These are phyloP conservation scores for Scotopteryx bipunctaria DNA, from an alignment of 2,888 invertebrate genomes.

Conservation along the genomic window DNA sequence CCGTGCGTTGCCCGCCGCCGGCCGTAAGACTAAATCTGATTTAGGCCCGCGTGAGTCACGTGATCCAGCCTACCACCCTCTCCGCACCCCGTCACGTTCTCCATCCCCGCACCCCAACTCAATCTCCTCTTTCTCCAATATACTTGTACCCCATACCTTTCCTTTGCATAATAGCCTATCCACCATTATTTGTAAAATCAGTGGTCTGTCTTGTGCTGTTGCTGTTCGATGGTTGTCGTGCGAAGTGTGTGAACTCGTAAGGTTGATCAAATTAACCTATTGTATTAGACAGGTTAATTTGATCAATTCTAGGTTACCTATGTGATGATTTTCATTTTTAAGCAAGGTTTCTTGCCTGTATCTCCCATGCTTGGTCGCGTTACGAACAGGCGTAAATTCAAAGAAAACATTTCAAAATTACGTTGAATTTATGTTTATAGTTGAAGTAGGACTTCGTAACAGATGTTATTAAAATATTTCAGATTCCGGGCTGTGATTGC, in stretches of 20 bases:
- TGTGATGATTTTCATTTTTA: too few relatives aligned
- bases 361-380: too few relatives aligned
- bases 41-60: conserved; percentile 55
- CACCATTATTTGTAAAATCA: neutral
- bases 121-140: conserved; percentile 40
- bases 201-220: neutral
- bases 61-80: conserved; percentile 58
- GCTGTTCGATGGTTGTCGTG: neutral
- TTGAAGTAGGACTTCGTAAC: too few relatives aligned
- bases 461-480: too few relatives aligned
- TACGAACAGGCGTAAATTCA: too few relatives aligned
- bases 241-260: too few relatives aligned
- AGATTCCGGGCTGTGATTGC: too few relatives aligned
- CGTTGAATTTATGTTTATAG: too few relatives aligned
- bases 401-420: too few relatives aligned
- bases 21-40: conserved; percentile 69
- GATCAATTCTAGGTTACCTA: neutral
- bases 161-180: conserved; percentile 13
- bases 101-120: conserved; percentile 40
- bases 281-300: neutral
- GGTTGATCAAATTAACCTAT: neutral
- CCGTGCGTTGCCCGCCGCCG: conserved; percentile 60
- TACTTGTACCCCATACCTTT: conserved; percentile 37
- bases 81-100: conserved; percentile 40
- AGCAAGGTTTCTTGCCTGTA: too few relatives aligned